A percentile compares a stretch with the other conserved stretches of the same genome.
phyloP scores from a whole-genome alignment of 2,888 invertebrate species.

The Achlya flavicornis region DNA sequence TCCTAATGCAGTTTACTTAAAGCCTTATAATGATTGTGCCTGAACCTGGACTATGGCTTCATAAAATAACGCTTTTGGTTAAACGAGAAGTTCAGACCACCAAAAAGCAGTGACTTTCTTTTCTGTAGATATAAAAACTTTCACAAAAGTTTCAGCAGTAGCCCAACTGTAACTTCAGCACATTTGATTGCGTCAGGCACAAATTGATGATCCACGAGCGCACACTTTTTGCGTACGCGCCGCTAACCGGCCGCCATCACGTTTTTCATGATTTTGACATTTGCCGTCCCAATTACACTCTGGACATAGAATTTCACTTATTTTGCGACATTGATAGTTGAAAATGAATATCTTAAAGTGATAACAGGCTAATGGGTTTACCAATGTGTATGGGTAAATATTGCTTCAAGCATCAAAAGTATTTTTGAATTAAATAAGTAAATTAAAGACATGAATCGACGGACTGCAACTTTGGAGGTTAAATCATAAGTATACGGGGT shows the following conservation, averaged over 20 bases:
- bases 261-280: constrained; percentile 47
- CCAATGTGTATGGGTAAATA: neutral
- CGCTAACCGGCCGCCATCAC: constrained; percentile 43
- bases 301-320: constrained; percentile 4
- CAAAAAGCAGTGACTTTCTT: no score
- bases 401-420: neutral
- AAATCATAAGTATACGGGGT: neutral
- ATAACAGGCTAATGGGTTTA: neutral
- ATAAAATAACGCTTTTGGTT: no score
- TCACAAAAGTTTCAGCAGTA: constrained; percentile 14
- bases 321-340: constrained; percentile 6
- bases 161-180: constrained; percentile 33
- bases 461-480: neutral
- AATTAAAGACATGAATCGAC: neutral
- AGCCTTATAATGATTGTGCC: no score
- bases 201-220: constrained; percentile 48
- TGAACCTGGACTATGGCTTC: no score
- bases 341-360: neutral
- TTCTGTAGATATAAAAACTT: no score
- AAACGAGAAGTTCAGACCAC: no score
- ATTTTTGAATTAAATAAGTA: neutral
- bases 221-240: constrained; percentile 21
- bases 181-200: constrained; percentile 41
- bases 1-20: no score
- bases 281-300: constrained; percentile 21